phyloP scores from a whole-genome alignment of 2,888 invertebrate genomes.

The Silvanus unidentatus region DNA sequence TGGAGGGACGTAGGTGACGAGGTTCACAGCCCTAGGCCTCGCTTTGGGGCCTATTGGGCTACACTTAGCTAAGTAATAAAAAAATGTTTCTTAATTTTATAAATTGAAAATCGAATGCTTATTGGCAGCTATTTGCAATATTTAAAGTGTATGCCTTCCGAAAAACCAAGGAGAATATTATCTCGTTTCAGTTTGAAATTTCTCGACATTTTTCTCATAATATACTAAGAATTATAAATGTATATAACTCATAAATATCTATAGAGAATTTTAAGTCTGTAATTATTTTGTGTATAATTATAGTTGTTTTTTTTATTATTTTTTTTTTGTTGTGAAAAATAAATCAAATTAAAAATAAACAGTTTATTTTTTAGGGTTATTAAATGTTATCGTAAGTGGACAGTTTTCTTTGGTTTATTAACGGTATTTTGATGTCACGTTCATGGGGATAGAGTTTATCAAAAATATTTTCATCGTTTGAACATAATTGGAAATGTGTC shows the following conservation, averaged over 20 bases:
- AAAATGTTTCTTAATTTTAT: not conserved
- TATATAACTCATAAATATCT: too few relatives aligned
- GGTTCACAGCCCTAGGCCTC: constrained; percentile 48
- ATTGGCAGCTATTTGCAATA: too few relatives aligned
- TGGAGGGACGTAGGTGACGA: constrained; percentile 66
- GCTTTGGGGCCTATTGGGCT: constrained; percentile 36
- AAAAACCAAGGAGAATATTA: too few relatives aligned
- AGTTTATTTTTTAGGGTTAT: too few relatives aligned
- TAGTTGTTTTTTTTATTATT: too few relatives aligned
- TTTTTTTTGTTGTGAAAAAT: too few relatives aligned
- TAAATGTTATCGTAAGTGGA: constrained; percentile 5
- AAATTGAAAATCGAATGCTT: not conserved
- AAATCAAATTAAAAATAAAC: not conserved
- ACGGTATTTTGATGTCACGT: constrained; percentile 7
- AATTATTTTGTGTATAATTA: too few relatives aligned
- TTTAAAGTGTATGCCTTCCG: too few relatives aligned
- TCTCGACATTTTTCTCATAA: too few relatives aligned
- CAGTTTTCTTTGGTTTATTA: constrained; percentile 8
- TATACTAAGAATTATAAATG: too few relatives aligned
- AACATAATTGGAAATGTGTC: constrained; percentile 18
- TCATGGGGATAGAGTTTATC: constrained; percentile 10
- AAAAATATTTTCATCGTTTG: constrained; percentile 15
- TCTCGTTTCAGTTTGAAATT: too few relatives aligned
- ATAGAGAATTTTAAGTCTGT: too few relatives aligned
- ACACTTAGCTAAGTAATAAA: constrained; percentile 17